phyloP scores from a whole-genome alignment of 2,888 invertebrate species.

The Rapana venosa region DNA sequence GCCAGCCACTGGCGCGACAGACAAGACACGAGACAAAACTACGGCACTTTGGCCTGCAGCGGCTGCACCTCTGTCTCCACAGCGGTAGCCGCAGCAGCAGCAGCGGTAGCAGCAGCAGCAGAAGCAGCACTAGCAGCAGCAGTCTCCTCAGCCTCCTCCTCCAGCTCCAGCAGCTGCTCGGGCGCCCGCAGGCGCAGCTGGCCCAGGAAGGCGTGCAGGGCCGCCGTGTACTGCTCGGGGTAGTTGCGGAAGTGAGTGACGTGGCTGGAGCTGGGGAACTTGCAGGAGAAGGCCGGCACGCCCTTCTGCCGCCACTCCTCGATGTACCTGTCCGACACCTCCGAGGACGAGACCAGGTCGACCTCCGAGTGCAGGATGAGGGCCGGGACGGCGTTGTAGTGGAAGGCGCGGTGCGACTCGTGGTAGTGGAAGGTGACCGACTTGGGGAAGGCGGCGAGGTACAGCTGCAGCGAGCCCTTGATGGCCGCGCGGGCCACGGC shows the following conservation, averaged over 20 bases:
- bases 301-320: slow-evolving; percentile 30
- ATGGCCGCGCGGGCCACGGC: slow-evolving; percentile 10
- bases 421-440: slow-evolving; percentile 39
- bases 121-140: too few relatives aligned
- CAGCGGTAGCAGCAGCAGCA: too few relatives aligned
- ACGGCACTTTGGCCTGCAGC: neutral
- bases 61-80: neutral
- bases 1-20: too few relatives aligned
- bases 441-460: slow-evolving; percentile 36
- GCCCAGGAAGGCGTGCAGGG: slow-evolving; percentile 33
- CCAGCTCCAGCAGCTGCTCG: neutral
- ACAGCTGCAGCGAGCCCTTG: neutral
- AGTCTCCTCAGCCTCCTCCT: too few relatives aligned
- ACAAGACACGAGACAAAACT: neutral
- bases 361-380: slow-evolving; percentile 40
- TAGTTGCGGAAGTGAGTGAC: slow-evolving; percentile 40
- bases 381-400: slow-evolving; percentile 34
- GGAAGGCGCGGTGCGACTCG: slow-evolving; percentile 34
- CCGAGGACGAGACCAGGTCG: slow-evolving; percentile 41
- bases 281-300: slow-evolving; percentile 16
- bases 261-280: slow-evolving; percentile 39
- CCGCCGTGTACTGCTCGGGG: slow-evolving; percentile 38
- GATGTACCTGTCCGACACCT: slow-evolving; percentile 38
- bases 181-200: neutral
- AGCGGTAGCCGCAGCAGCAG: neutral